Evolutionary conservation across 2,888 invertebrate species (phyloP).

Genomic region (Drosophila aldrichi): DNA sequence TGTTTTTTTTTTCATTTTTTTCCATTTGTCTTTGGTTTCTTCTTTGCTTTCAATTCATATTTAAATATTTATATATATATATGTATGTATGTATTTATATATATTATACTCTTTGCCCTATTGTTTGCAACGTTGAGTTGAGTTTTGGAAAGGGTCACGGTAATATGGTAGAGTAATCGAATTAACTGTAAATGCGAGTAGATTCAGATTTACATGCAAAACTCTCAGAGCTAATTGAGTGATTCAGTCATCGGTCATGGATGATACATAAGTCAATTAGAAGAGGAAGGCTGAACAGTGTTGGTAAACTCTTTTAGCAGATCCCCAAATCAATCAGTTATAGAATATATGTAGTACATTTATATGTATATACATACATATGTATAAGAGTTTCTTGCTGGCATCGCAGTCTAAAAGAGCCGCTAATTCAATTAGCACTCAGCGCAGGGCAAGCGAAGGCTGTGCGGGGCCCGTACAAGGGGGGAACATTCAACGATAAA

Average conservation of each 20-base stretch:
- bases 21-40: conserved; percentile 10
- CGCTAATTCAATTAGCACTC: conserved; percentile 70
- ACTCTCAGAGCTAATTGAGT: neutral
- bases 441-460: neutral
- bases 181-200: neutral
- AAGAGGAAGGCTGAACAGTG: neutral
- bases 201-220: neutral
- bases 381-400: conserved; percentile 24
- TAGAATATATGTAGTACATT: too few species aligned
- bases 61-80: neutral
- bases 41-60: conserved; percentile 4
- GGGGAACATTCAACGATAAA: conserved; percentile 44
- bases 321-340: too few species aligned
- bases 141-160: neutral
- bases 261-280: neutral
- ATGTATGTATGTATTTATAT: neutral
- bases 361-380: neutral
- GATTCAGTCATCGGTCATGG: neutral
- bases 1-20: neutral
- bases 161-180: conserved; percentile 5
- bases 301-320: too few species aligned
- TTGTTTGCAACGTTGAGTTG: neutral
- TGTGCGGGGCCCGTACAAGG: conserved; percentile 13
- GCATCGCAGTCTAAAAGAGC: conserved; percentile 23
- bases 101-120: neutral